Evolutionary conservation across 2,113 vertebrate species (phyloP).

Genomic region (Zosterops borbonicus): DNA sequence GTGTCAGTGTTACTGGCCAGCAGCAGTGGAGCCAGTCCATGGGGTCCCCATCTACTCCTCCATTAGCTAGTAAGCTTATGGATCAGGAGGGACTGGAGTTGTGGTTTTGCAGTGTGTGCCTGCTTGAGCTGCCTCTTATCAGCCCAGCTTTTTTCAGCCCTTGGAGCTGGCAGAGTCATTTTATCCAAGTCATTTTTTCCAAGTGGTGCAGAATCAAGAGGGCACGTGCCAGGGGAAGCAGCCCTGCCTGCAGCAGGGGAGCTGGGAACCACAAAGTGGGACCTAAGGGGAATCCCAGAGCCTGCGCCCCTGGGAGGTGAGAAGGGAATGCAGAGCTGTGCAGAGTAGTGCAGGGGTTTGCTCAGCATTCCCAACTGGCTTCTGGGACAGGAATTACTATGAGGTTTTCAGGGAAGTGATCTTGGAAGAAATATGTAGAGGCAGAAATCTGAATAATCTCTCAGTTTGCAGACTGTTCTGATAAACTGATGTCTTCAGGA

Average conservation of each 20-base stretch:
- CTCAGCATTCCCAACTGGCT: accelerated
- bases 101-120: accelerated
- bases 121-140: neutral
- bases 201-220: neutral
- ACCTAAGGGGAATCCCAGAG: neutral
- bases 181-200: accelerated
- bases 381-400: neutral
- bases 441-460: neutral
- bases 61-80: neutral
- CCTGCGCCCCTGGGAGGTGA: neutral
- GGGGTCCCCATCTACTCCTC: neutral
- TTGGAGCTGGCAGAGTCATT: neutral
- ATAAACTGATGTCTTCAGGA: neutral
- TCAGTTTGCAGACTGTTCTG: neutral
- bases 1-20: neutral
- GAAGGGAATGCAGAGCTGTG: neutral
- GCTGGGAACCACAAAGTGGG: neutral
- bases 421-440: neutral
- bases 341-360: neutral
- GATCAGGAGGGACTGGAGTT: neutral
- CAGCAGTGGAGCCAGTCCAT: neutral
- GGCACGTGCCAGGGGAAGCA: neutral
- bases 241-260: neutral
- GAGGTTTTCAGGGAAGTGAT: neutral
- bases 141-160: neutral